phyloP scores from a whole-genome alignment of 2,888 invertebrate species.

The Melanchra persicariae region DNA sequence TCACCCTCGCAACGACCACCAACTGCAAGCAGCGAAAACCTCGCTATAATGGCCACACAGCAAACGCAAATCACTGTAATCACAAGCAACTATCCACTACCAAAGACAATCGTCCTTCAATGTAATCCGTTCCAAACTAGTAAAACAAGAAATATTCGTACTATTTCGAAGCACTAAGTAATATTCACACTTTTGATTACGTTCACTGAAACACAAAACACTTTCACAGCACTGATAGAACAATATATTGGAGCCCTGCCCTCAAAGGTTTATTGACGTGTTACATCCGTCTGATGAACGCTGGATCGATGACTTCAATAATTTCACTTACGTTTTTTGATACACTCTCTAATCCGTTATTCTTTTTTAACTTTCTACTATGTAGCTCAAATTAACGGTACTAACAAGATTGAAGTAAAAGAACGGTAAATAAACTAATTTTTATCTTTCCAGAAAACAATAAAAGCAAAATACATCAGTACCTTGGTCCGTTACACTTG shows the following conservation, averaged over 20 bases:
- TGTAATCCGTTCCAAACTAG: conserved; percentile 56
- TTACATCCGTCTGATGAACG: conserved; percentile 87
- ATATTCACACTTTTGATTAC: conserved; percentile 65
- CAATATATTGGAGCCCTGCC: conserved; percentile 85
- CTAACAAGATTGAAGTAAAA: conserved; percentile 78
- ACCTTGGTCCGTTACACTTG: conserved; percentile 96
- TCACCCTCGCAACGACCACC: conserved; percentile 89
- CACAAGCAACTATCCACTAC: conserved; percentile 58
- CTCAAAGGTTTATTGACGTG: conserved; percentile 89
- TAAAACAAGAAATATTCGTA: conserved; percentile 37
- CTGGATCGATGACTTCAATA: conserved; percentile 85
- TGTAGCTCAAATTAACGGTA: conserved; percentile 82
- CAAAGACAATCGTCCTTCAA: conserved; percentile 74
- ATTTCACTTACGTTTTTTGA: conserved; percentile 68
- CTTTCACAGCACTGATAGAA: conserved; percentile 85
- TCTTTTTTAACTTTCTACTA: conserved; percentile 64
- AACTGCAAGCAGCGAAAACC: conserved; percentile 85
- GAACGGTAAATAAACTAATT: conserved; percentile 89
- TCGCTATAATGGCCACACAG: conserved; percentile 69
- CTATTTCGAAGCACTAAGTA: conserved; percentile 32
- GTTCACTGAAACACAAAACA: conserved; percentile 73
- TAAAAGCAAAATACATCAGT: conserved; percentile 89
- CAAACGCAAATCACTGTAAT: conserved; percentile 67
- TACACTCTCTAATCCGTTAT: conserved; percentile 65
- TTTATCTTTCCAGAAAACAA: conserved; percentile 76